Base-by-base conservation (phyloP, 2,888 invertebrate genomes). In the Dicranocentrus wangi region DNA sequence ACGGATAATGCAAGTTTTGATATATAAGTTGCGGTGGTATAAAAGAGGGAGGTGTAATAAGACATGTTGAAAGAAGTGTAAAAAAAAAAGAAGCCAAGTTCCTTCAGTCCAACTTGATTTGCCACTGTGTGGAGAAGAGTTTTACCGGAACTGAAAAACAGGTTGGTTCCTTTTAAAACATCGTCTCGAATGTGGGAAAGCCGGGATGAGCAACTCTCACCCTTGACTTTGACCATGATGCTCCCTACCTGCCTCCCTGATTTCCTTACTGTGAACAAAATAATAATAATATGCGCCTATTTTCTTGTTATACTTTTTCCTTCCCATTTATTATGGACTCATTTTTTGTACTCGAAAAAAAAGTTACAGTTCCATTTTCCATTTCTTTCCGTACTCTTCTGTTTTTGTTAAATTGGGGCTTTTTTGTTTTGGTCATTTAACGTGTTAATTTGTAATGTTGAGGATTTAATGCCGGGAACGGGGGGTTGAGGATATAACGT, bases 151-250 rank as follows among this genome's bases (percentile, higher is more conserved):
- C 84, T 81, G 79, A 80, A 75, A 80, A 83, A 82, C 82, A 84
- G 84, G 82, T 83, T 83, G 80, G 80, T 61, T 80, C 68, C 78
- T 78, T 78, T 81, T 81, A 79, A 80, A 82, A 83, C 81, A 80
- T 82, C 82, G 61, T 83, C 65, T 81, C 78, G 83, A 82, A 78
- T 86, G 86, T 86, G 86, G 86, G 86, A 86, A 86, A 83, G 85
- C 81, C 81, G 82, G 83, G 84, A 82, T 83, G 83, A 81, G 80
- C 70, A 77, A 82, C 83, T 86, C 86, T 86, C 86, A 86, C 84
- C 85, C 86, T 86, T 86, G 86, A 82, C 85, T 82, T 82, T 82
- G 75, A 80, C 79, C 80, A 80, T 76, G 76, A 69, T 72, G 77
- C 69, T 76, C 77, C 71, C 75, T 73, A 72, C 68, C 70, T 70